A percentile compares a stretch with the other conserved stretches of the same genome.
Conservation (phyloP, 2,888 invertebrate genomes). For the Patella caerulea region DNA sequence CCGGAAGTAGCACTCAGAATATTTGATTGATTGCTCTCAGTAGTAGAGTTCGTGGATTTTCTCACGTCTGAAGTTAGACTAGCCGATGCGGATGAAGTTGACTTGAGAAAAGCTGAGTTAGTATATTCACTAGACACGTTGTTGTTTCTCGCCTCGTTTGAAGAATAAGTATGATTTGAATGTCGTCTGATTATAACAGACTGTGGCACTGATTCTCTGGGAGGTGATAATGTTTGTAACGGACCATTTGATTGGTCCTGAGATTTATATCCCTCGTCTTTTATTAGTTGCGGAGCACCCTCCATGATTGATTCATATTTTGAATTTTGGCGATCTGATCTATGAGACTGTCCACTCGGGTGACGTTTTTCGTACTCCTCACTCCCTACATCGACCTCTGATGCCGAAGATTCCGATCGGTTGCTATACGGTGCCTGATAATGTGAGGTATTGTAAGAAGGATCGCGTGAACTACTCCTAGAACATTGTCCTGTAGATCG, state of each 20-base stretch:
- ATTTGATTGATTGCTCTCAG: constrained; percentile 26
- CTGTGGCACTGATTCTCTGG: constrained; percentile 54
- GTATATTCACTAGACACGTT: constrained; percentile 15
- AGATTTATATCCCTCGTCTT: constrained; percentile 42
- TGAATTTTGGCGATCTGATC: constrained; percentile 24
- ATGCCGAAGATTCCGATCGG: constrained; percentile 69
- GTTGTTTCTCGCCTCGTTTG: constrained; percentile 18
- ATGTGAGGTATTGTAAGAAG: constrained; percentile 46
- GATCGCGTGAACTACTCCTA: constrained; percentile 59
- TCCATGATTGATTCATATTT: constrained; percentile 41
- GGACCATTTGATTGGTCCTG: constrained; percentile 35
- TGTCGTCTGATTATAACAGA: constrained; percentile 66
- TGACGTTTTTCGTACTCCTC: constrained; percentile 56
- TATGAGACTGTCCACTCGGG: constrained; percentile 24
- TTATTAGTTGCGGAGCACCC: constrained; percentile 29
- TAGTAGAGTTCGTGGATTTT: constrained; percentile 21
- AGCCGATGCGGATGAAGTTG: constrained; percentile 18
- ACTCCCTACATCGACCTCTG: constrained; percentile 67
- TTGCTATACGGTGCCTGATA: constrained; percentile 65
- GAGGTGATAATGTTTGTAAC: constrained; percentile 34
- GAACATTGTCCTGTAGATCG: constrained; percentile 53
- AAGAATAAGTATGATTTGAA: constrained; percentile 29
- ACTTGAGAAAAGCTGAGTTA: constrained; percentile 19
- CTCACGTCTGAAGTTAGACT: constrained; percentile 16
- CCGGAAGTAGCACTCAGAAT: constrained; percentile 17